These are phyloP conservation scores for Pristionchus entomophagus DNA, from an alignment of 2,888 invertebrate species.

Conservation along the genomic window DNA sequence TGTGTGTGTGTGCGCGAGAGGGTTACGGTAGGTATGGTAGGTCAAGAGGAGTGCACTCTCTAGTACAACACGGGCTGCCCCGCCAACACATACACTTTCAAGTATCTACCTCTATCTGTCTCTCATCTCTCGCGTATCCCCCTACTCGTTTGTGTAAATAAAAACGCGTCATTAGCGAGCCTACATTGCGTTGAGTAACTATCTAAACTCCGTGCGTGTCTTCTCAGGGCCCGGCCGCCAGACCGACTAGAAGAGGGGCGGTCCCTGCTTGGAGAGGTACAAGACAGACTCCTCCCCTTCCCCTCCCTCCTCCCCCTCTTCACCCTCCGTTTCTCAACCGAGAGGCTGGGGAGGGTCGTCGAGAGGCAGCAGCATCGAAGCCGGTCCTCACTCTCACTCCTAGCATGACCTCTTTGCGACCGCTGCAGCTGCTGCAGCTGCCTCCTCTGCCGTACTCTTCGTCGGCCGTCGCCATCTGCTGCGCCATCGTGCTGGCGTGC, in stretches of 20 bases:
- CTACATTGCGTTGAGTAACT: slow-evolving; percentile 32
- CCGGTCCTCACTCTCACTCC: not conserved
- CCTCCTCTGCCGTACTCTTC: not conserved
- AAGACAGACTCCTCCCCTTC: slow-evolving; percentile 20
- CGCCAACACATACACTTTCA: not conserved
- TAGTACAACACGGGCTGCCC: too few species aligned
- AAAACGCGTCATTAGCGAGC: slow-evolving; percentile 28
- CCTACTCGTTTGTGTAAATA: slow-evolving; percentile 20
- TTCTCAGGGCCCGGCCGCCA: not conserved
- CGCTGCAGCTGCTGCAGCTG: not conserved
- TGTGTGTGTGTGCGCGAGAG: not conserved
- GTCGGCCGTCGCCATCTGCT: not conserved
- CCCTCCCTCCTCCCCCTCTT: slow-evolving; percentile 6
- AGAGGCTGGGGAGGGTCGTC: not conserved
- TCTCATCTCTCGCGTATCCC: not conserved
- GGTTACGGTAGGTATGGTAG: slow-evolving; percentile 34
- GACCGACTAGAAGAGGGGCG: not conserved
- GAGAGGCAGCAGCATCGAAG: not conserved
- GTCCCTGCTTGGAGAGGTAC: not conserved
- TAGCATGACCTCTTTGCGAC: not conserved
- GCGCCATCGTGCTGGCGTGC: not conserved
- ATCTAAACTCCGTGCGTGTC: not conserved
- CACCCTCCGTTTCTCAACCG: not conserved
- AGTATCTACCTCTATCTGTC: not conserved
- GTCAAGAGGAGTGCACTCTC: not conserved